Evolutionary conservation across 2,113 vertebrate species (phyloP).

Genomic region (Bos taurus): ARS-UCD2.0 NC_037350.1:41663501-41664000

Average conservation of each 20-base stretch:
- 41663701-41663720: neutral
- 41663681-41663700: neutral
- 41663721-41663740: neutral
- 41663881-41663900: neutral
- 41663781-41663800: conserved; percentile 20
- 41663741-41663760: neutral
- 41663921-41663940: conserved; percentile 29
- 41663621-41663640: neutral
- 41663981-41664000: conserved; percentile 17
- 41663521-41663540: neutral
- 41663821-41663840: conserved; percentile 12
- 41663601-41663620: neutral
- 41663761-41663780: neutral
- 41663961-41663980: conserved; percentile 35
- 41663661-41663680: neutral
- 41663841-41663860: conserved; percentile 35
- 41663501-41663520: neutral
- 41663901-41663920: conserved; percentile 30
- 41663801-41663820: neutral
- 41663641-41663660: neutral
- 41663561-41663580: neutral
- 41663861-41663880: conserved; percentile 53
- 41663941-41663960: conserved; percentile 48
- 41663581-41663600: neutral
- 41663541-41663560: neutral